phyloP scores from a whole-genome alignment of 2,888 invertebrate genomes.

The Epinotia demarniana region DNA sequence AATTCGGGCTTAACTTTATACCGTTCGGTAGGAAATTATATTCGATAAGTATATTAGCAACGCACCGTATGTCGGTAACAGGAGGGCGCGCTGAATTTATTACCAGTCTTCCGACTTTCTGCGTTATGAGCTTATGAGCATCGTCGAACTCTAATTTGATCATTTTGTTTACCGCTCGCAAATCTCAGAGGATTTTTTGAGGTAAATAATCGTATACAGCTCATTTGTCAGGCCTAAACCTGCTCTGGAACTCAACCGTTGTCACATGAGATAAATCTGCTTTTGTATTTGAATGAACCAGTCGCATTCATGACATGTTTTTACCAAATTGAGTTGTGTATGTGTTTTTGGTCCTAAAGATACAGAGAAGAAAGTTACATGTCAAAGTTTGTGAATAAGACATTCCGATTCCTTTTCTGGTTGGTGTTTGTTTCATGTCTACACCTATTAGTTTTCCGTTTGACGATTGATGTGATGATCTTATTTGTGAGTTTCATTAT shows the following conservation, averaged over 20 bases:
- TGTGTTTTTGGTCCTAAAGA: not conserved
- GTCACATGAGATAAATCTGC: not conserved
- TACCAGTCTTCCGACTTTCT: conserved; percentile 69
- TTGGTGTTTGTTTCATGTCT: not conserved
- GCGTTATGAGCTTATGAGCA: conserved; percentile 70
- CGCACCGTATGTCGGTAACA: conserved; percentile 71
- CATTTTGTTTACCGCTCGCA: conserved; percentile 54
- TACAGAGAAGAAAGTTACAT: too few relatives aligned
- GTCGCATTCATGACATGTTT: not conserved
- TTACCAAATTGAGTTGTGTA: conserved; percentile 6
- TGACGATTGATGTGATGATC: not conserved
- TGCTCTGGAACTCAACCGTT: not conserved
- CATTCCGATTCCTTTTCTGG: not conserved
- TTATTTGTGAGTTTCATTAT: not conserved
- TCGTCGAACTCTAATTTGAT: conserved; percentile 68
- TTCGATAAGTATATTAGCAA: conserved; percentile 63
- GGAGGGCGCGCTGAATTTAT: conserved; percentile 68
- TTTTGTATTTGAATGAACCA: not conserved
- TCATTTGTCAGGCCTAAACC: conserved; percentile 12
- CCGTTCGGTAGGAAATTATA: conserved; percentile 48
- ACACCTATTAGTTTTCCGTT: not conserved
- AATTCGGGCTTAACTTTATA: conserved; percentile 17
- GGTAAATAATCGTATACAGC: conserved; percentile 16
- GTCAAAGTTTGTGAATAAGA: too few relatives aligned
- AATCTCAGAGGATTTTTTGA: conserved; percentile 24